A percentile compares a stretch with the other conserved stretches of the same genome.
These are phyloP conservation scores for Vanessa cardui DNA, from an alignment of 2,888 invertebrate species.

Conservation along the genomic window DNA sequence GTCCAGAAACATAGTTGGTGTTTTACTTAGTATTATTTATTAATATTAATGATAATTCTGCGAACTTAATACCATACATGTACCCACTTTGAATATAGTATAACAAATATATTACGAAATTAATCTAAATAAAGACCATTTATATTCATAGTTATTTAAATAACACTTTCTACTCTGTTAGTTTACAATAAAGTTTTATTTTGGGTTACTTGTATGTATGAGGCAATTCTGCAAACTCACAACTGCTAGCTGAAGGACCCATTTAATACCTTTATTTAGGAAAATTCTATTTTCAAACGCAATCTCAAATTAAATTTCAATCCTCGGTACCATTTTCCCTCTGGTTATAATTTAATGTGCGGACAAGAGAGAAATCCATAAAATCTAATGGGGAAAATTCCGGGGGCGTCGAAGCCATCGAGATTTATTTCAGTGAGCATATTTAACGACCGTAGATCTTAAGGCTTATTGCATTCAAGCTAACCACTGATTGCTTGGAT, in stretches of 20 bases:
- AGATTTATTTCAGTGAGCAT: constrained; percentile 71
- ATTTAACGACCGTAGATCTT: constrained; percentile 46
- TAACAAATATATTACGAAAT: neutral
- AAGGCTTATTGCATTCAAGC: constrained; percentile 36
- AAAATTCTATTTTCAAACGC: constrained; percentile 48
- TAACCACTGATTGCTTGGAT: constrained; percentile 32
- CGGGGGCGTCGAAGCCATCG: constrained; percentile 65
- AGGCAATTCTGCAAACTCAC: constrained; percentile 1
- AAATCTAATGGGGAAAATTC: constrained; percentile 78
- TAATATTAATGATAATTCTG: too few relatives aligned
- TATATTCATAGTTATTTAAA: neutral
- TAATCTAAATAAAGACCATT: too few relatives aligned
- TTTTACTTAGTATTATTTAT: too few relatives aligned
- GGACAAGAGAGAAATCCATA: constrained; percentile 75
- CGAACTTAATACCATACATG: too few relatives aligned
- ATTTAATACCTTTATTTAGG: constrained; percentile 47
- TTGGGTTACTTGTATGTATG: neutral
- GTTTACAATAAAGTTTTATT: constrained; percentile 34
- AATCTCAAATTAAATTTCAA: constrained; percentile 67
- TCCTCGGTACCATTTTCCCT: constrained; percentile 61
- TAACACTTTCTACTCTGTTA: constrained; percentile 18
- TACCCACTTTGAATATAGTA: too few relatives aligned
- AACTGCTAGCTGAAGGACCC: constrained; percentile 31
- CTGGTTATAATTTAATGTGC: constrained; percentile 76
- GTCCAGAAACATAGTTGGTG: too few relatives aligned